Base-by-base conservation (phyloP, 2,113 vertebrate genomes). In the Triplophysa tibetana region DNA sequence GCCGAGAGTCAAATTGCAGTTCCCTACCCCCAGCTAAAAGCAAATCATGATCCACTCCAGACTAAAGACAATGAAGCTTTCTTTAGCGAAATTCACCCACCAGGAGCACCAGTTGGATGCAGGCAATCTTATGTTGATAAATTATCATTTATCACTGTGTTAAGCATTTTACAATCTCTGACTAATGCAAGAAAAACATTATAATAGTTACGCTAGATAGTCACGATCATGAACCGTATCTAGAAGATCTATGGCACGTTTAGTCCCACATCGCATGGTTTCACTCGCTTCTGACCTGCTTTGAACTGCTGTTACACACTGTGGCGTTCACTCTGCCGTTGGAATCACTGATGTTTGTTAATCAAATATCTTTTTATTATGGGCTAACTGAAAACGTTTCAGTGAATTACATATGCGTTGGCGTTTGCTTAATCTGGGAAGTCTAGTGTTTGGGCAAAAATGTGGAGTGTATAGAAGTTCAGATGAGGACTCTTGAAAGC, bases 21-120 rank as follows among this genome's bases (percentile, higher is more conserved):
- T 8, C 26, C 21, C 21, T 63, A 7, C 50, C 56, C 56, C 13
- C 23, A 13, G 19, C 56, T 48, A 11, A 75, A 48, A 72, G 50
- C 70, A 74, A n/a, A 61, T 74, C 17, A 16, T 23, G n/a, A 58
- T n/a, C 29, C 70, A 43, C 41, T 58, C n/a, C 33, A 73, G 38
- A 58, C 29, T 52, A n/a, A 0, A 1, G 64, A 78, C 81, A 82
- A 78, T 60, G 75, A 24, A 67, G 68, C 75, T 68, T 82, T 68
- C 76, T 52, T 7, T 73, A 68, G 17, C 19, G 8, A 17, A 50
- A 19, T 17, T 52, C 19, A 56, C 17, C 54, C 43, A 41, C 21
- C 33, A 26, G 54, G 6, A 21, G 7, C 17, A 56, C 52, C 8
- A 60, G 56, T n/a, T 73, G 54, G 70, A 73, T 60, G 70, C 29